phyloP scores from a whole-genome alignment of 37 sponge, comb jelly and placozoan genomes.

The Petrosia ficiformis region DNA sequence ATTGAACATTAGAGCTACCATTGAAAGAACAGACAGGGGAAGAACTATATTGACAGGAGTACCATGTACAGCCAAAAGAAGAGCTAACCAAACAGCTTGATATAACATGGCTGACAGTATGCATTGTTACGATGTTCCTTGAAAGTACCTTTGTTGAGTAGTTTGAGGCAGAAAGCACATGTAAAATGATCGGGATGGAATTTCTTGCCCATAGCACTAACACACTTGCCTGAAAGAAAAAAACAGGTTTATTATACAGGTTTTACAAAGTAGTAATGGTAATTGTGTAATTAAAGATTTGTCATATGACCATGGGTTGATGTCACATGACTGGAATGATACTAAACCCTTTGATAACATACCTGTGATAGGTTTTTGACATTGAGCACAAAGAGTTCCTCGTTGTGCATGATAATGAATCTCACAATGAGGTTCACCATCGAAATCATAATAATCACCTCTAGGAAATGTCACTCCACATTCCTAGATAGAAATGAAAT shows the following conservation, averaged over 20 bases:
- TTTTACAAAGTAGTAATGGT: background rate
- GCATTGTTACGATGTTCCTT: slow-evolving; percentile 94
- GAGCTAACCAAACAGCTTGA: slow-evolving; percentile 90
- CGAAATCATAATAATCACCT: slow-evolving; percentile 93
- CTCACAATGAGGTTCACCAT: slow-evolving; percentile 97
- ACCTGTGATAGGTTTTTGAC: slow-evolving; percentile 92
- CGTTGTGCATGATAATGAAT: slow-evolving; percentile 91
- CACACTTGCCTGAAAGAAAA: slow-evolving; percentile 55
- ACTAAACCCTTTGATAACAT: background rate
- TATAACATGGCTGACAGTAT: slow-evolving; percentile 92
- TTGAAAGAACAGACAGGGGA: no score
- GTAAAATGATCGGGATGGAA: slow-evolving; percentile 99
- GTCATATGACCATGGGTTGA: background rate
- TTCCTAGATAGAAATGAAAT: slow-evolving; percentile 48
- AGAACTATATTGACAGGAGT: no score
- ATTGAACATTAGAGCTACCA: no score
- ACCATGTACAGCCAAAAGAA: background rate
- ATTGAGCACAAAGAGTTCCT: slow-evolving; percentile 89
- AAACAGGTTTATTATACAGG: background rate
- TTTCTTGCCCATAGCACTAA: slow-evolving; percentile 94
- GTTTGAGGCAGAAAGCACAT: slow-evolving; percentile 96
- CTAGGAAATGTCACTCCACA: slow-evolving; percentile 82
- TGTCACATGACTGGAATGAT: background rate
- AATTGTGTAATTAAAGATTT: background rate
- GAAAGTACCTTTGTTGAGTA: slow-evolving; percentile 96